Conservation (phyloP, 2,888 invertebrate species). For the Acronicta alni region DNA sequence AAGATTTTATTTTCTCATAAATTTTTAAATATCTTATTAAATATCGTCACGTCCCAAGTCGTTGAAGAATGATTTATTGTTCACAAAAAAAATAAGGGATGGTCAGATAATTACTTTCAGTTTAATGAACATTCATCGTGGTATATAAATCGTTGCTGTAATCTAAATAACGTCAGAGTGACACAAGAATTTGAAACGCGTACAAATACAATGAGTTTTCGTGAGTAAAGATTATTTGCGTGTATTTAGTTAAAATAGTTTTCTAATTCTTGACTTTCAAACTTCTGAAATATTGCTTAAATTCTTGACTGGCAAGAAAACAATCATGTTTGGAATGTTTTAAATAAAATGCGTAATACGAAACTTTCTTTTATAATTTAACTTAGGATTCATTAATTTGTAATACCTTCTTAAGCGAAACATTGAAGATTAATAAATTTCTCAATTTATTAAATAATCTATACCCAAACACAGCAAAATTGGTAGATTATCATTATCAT, state of each 20-base stretch:
- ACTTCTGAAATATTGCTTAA: slow-evolving; percentile 20
- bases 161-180: slow-evolving; percentile 33
- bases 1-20: no score
- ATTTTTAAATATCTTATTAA: background rate
- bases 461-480: no score
- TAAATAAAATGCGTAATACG: slow-evolving; percentile 7
- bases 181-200: slow-evolving; percentile 27
- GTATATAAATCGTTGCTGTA: slow-evolving; percentile 30
- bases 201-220: slow-evolving; percentile 11
- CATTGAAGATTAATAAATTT: no score
- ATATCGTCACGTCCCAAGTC: background rate
- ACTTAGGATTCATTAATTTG: no score
- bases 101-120: slow-evolving; percentile 5
- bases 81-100: slow-evolving; percentile 1
- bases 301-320: background rate
- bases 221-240: slow-evolving; percentile 18
- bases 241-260: slow-evolving; percentile 49
- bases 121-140: slow-evolving; percentile 40
- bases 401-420: no score
- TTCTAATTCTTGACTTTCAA: slow-evolving; percentile 35
- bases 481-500: no score
- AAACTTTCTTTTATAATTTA: background rate
- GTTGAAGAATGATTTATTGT: slow-evolving; percentile 1
- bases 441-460: no score
- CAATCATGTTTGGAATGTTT: slow-evolving; percentile 19